Evolutionary conservation across 35 echinoderm and acorn worm genomes (phyloP).

Genomic region (Chiridota heheva): DNA sequence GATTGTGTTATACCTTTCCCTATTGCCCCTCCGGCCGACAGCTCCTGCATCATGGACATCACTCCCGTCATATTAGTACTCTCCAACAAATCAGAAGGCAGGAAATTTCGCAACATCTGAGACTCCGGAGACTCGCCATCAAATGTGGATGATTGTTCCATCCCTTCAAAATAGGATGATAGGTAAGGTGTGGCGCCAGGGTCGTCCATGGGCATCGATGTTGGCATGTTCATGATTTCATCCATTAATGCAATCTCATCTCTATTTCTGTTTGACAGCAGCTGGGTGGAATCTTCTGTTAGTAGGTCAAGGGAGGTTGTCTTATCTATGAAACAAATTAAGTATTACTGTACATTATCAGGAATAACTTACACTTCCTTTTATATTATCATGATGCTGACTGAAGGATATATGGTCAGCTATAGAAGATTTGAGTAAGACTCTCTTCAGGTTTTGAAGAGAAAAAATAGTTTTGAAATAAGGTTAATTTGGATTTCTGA

Average conservation of each 20-base stretch:
- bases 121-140: background rate
- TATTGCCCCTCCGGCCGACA: too few species aligned
- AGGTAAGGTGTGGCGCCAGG: background rate
- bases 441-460: too few species aligned
- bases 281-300: conserved; percentile 47
- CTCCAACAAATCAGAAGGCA: conserved; percentile 88
- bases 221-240: conserved; percentile 91
- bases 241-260: conserved; percentile 88
- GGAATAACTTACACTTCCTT: too few species aligned
- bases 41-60: conserved; percentile 43
- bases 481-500: too few species aligned
- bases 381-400: too few species aligned
- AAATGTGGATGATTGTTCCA: background rate
- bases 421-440: too few species aligned
- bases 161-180: conserved; percentile 29
- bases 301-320: conserved; percentile 61
- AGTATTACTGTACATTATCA: background rate
- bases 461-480: too few species aligned
- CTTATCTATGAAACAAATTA: conserved; percentile 22
- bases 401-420: too few species aligned
- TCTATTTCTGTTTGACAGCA: conserved; percentile 40
- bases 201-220: conserved; percentile 51
- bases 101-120: conserved; percentile 36
- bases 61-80: too few species aligned
- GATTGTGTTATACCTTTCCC: too few species aligned